phyloP scores from a whole-genome alignment of 2,888 invertebrate genomes.

The Drosophila phalerata region DNA sequence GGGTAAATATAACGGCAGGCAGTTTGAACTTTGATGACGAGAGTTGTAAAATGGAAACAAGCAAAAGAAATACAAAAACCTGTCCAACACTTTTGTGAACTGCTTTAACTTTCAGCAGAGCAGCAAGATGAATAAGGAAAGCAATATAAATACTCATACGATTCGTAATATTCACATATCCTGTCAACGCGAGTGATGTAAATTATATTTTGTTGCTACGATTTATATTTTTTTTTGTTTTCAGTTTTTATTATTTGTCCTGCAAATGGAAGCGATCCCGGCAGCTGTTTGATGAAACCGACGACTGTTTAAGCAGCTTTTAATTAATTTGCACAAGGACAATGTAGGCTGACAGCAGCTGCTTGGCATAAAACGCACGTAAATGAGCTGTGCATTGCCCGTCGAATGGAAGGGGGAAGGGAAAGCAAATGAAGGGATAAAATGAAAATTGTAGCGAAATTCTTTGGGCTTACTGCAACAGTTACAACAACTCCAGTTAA shows the following conservation, averaged over 20 bases:
- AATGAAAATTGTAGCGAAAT: slow-evolving; percentile 72
- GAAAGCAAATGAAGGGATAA: slow-evolving; percentile 45
- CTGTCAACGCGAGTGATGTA: slow-evolving; percentile 28
- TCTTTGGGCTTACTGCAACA: slow-evolving; percentile 46
- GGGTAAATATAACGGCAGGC: slow-evolving; percentile 58
- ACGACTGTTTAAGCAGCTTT: slow-evolving; percentile 65
- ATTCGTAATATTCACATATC: slow-evolving; percentile 21
- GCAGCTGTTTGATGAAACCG: slow-evolving; percentile 44
- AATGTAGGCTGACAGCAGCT: slow-evolving; percentile 66
- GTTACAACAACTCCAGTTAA: slow-evolving; percentile 66
- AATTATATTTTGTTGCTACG: slow-evolving; percentile 45
- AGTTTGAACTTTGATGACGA: slow-evolving; percentile 77
- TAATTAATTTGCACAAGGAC: slow-evolving; percentile 72
- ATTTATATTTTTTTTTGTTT: slow-evolving; percentile 11
- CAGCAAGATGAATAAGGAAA: slow-evolving; percentile 13
- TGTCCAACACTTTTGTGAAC: slow-evolving; percentile 41
- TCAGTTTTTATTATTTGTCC: slow-evolving; percentile 4
- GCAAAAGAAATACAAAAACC: slow-evolving; percentile 19
- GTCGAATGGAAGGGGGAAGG: neutral
- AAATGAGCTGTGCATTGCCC: slow-evolving; percentile 31
- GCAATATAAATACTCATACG: neutral
- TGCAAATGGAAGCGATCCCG: slow-evolving; percentile 1
- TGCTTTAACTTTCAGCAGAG: slow-evolving; percentile 12
- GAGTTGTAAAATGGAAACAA: slow-evolving; percentile 54
- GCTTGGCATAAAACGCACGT: slow-evolving; percentile 71